Evolutionary conservation across 2,888 invertebrate genomes (phyloP).

Genomic region (Pterostichus madidus): DNA sequence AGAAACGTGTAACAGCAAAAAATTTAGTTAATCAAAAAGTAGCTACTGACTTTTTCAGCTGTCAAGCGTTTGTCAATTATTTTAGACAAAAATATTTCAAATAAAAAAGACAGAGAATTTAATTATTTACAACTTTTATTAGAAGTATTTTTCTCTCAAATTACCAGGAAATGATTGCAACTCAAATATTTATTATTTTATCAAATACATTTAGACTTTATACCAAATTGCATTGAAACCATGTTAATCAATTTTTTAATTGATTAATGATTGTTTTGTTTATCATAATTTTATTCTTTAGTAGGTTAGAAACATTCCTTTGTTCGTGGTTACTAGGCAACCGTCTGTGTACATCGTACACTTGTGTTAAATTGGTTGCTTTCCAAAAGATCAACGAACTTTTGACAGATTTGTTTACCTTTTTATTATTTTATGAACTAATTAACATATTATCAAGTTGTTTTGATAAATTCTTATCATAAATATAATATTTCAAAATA

Average conservation of each 20-base stretch:
- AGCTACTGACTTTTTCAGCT: slow-evolving; percentile 2
- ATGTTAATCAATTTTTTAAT: background rate
- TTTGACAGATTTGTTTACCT: no score
- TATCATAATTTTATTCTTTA: no score
- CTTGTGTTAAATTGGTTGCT: no score
- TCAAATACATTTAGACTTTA: slow-evolving; percentile 3
- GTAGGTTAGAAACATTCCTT: no score
- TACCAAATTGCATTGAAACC: no score
- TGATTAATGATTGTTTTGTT: no score
- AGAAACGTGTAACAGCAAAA: background rate
- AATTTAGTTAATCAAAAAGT: slow-evolving; percentile 78
- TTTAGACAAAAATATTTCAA: background rate
- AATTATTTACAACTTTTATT: slow-evolving; percentile 51
- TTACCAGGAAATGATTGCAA: background rate
- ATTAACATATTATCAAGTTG: no score
- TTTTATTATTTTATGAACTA: no score
- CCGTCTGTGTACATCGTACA: no score
- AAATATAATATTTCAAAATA: background rate
- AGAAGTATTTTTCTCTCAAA: background rate
- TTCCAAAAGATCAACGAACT: no score
- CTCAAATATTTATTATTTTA: background rate
- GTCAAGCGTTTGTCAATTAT: background rate
- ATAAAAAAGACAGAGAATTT: background rate
- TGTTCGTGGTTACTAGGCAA: no score
- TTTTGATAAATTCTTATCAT: no score